These are phyloP conservation scores for Agrochola lota DNA, from an alignment of 2,888 invertebrate species.

Conservation along the genomic window DNA sequence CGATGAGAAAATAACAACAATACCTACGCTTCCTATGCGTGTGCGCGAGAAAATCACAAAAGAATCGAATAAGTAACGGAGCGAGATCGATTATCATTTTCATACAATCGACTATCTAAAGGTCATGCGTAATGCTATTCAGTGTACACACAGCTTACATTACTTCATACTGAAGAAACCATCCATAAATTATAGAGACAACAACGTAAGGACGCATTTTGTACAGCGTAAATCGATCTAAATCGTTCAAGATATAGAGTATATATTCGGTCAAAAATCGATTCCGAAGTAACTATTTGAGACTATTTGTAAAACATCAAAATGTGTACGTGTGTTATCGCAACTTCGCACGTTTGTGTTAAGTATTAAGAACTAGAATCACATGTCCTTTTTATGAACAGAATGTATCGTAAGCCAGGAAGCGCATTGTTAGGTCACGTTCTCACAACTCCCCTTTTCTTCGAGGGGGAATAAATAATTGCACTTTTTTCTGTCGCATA, in stretches of 20 bases:
- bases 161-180: conserved; percentile 84
- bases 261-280: conserved; percentile 61
- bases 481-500: conserved; percentile 91
- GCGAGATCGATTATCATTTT: conserved; percentile 88
- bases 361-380: conserved; percentile 80
- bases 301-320: conserved; percentile 82
- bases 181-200: conserved; percentile 73
- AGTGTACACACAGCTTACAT: conserved; percentile 78
- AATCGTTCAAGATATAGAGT: conserved; percentile 63
- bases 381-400: conserved; percentile 73
- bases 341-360: conserved; percentile 77
- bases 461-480: conserved; percentile 90
- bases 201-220: conserved; percentile 57
- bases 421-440: conserved; percentile 91
- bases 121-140: conserved; percentile 89
- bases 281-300: conserved; percentile 77
- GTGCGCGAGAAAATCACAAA: conserved; percentile 77
- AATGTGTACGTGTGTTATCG: conserved; percentile 74
- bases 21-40: conserved; percentile 61
- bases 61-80: conserved; percentile 82
- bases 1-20: conserved; percentile 68
- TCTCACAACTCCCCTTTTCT: conserved; percentile 90
- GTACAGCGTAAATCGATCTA: conserved; percentile 62
- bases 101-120: conserved; percentile 87
- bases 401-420: conserved; percentile 89